Evolutionary conservation across 2,113 vertebrate genomes (phyloP).

Genomic region (Eubucco bourcierii): DNA sequence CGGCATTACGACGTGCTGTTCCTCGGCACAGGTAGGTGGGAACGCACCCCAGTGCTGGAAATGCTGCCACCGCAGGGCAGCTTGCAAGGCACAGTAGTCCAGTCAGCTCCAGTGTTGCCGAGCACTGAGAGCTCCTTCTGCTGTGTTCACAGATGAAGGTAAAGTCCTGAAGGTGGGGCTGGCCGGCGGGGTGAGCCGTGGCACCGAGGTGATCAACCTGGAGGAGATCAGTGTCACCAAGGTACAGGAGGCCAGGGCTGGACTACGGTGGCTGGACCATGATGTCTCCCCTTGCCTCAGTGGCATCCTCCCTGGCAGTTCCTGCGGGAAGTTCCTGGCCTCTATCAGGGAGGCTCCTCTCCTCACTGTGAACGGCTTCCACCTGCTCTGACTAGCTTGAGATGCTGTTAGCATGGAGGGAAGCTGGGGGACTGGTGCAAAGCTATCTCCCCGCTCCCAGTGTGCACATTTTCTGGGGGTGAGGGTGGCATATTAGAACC

Average conservation of each 20-base stretch:
- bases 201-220: slow-evolving; percentile 77
- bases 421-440: neutral
- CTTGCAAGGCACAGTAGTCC: rapidly evolving
- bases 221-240: slow-evolving; percentile 82
- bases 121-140: neutral
- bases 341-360: rapidly evolving
- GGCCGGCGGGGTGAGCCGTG: slow-evolving; percentile 55
- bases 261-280: rapidly evolving
- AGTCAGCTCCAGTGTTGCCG: rapidly evolving
- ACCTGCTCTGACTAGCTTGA: neutral
- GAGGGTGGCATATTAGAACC: neutral
- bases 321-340: neutral
- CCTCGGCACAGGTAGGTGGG: slow-evolving; percentile 89
- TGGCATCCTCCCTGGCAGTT: neutral
- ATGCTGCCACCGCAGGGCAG: rapidly evolving
- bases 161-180: slow-evolving; percentile 83
- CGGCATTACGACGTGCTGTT: slow-evolving; percentile 79
- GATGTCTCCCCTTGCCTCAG: rapidly evolving
- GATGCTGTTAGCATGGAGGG: neutral
- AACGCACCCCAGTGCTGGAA: neutral
- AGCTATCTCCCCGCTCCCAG: neutral
- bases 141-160: slow-evolving; percentile 76
- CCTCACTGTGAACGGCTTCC: neutral
- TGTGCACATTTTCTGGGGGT: neutral
- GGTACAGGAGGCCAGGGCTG: slow-evolving; percentile 45